Base-by-base conservation (phyloP, 2,113 vertebrate genomes). In the Triplophysa rosa region DNA sequence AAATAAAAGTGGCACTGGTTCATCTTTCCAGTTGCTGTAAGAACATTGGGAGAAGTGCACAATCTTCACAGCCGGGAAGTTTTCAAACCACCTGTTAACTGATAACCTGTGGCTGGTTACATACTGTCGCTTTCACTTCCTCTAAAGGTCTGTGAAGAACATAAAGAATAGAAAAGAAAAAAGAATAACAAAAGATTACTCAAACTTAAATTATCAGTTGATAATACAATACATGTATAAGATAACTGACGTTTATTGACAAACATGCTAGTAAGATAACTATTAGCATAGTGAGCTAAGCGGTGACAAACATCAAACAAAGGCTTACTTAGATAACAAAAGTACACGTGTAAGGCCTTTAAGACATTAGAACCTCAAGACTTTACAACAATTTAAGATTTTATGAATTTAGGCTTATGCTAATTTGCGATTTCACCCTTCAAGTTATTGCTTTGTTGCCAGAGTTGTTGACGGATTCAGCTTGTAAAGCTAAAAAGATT, bases 71-170 rank as follows among this genome's bases (percentile, higher is more conserved):
- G 11, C 47, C 68, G 37, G 11, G 58, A 62, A 21, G 71, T 47
- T 12, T 4, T 12, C 71, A 62, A 63, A 47, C 58, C 71, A 63
- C 71, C 71, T 63, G 58, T 62, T 61, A 62, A 45, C 33, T 24
- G 56, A 14, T 42, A 17, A 62, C 40, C 45, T 59, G 54, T 21
- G 21, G n/a, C 12, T 59, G 69, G 29, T 5, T 12, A 72, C 69
- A 72, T 54, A 56, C 21, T 58, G 56, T 17, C 29, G 13, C 13
- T 21, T 29, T 49, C 29, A 74, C 23, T 19, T 73, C 33, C n/a
- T 73, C 37, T 17, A 47, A 4, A 63, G 5, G 13, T 6, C 42
- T 37, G 62, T 74, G 17, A 61, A 16, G 14, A 54, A 56, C 47
- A 58, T 12, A 74, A 74, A 47, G 40, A 8, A 29, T 29, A 29